Evolutionary conservation across 2,888 invertebrate genomes (phyloP).

Genomic region (Eubasilissa splendida): DNA sequence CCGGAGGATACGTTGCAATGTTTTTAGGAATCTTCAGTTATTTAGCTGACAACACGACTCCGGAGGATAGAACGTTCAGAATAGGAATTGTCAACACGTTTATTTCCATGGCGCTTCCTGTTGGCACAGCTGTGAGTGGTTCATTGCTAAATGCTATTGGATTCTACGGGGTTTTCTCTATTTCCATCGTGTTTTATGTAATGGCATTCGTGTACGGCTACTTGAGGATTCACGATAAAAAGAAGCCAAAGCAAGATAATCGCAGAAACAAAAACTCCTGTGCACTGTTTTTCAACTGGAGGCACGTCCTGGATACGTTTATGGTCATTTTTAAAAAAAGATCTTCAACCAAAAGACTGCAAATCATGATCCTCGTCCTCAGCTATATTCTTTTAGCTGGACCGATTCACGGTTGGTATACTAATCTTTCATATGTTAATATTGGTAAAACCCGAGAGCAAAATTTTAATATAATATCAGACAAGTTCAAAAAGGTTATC

Average conservation of each 20-base stretch:
- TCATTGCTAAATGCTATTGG: slow-evolving; percentile 68
- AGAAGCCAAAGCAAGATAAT: slow-evolving; percentile 56
- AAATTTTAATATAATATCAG: too few species aligned
- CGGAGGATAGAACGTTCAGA: slow-evolving; percentile 75
- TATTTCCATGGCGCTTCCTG: slow-evolving; percentile 70
- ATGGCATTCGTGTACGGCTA: slow-evolving; percentile 66
- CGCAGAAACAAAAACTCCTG: neutral
- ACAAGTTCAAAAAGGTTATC: too few species aligned
- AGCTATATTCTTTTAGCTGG: slow-evolving; percentile 70
- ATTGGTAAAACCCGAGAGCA: neutral
- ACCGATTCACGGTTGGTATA: slow-evolving; percentile 69
- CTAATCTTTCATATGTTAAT: too few species aligned
- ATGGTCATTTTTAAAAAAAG: slow-evolving; percentile 66
- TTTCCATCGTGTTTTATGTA: slow-evolving; percentile 63
- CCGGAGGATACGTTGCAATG: slow-evolving; percentile 72
- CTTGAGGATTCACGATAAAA: slow-evolving; percentile 60
- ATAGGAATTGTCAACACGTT: slow-evolving; percentile 74
- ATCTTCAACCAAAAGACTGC: slow-evolving; percentile 63
- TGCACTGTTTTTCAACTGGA: slow-evolving; percentile 47
- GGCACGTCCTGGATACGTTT: slow-evolving; percentile 63
- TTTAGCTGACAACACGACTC: slow-evolving; percentile 73
- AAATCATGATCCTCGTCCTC: slow-evolving; percentile 66
- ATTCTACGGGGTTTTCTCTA: slow-evolving; percentile 68
- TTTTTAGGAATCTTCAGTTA: slow-evolving; percentile 76
- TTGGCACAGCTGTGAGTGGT: slow-evolving; percentile 72